Conservation (phyloP, 2,888 invertebrate species). For the Psylliodes chrysocephalus region DNA sequence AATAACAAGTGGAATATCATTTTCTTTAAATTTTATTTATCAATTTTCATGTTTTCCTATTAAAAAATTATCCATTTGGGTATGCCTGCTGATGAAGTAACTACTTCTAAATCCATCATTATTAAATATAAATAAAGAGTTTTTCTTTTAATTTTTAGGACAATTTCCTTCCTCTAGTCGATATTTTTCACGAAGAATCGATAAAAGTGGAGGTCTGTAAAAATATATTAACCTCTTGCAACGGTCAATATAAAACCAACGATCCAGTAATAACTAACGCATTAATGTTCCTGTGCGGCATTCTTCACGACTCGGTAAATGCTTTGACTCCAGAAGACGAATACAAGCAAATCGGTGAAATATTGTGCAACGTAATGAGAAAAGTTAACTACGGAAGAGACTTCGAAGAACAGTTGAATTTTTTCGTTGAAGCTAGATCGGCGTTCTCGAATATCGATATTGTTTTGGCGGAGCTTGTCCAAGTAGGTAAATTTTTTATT, state of each 20-base stretch:
- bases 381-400: constrained; percentile 86
- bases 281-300: constrained; percentile 87
- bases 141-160: constrained; percentile 69
- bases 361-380: constrained; percentile 84
- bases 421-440: constrained; percentile 92
- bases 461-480: constrained; percentile 86
- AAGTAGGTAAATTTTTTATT: constrained; percentile 74
- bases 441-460: constrained; percentile 91
- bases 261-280: constrained; percentile 91
- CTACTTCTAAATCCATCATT: no score
- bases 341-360: constrained; percentile 82
- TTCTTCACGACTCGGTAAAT: constrained; percentile 93
- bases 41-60: no score
- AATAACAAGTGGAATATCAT: no score
- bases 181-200: constrained; percentile 87
- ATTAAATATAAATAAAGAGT: background rate
- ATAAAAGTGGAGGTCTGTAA: constrained; percentile 87
- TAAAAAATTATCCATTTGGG: no score
- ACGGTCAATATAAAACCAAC: constrained; percentile 66
- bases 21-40: no score
- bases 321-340: constrained; percentile 94
- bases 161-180: constrained; percentile 89
- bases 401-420: constrained; percentile 90
- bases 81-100: no score
- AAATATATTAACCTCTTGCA: constrained; percentile 74